A percentile compares a stretch with the other conserved stretches of the same genome.
phyloP scores from a whole-genome alignment of 2,113 vertebrate genomes.

The Otolemur garnettii region DNA sequence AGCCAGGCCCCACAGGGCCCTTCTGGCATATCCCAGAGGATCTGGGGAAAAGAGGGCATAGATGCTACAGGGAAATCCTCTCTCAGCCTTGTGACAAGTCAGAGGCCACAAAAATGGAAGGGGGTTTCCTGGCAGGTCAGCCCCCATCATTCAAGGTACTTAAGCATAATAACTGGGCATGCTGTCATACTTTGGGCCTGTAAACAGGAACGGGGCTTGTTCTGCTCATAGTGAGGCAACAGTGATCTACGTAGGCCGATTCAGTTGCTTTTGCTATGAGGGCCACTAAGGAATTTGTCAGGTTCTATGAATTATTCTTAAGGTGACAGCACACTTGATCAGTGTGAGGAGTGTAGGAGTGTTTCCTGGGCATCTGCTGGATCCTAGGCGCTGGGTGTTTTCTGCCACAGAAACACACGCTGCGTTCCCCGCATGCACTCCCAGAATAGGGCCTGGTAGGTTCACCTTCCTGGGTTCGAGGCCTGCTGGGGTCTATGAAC shows the following conservation, averaged over 20 bases:
- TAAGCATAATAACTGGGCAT: not conserved
- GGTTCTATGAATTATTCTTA: constrained; percentile 8
- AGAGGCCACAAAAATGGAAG: not conserved
- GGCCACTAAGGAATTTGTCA: not conserved
- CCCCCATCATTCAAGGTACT: not conserved
- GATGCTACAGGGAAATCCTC: not conserved
- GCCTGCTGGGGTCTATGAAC: not conserved
- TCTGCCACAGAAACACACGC: not conserved
- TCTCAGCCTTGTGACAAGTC: not conserved
- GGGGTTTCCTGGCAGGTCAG: not conserved
- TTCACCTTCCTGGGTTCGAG: not conserved
- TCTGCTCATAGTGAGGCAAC: not conserved
- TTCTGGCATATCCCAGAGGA: not conserved
- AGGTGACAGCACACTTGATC: not conserved
- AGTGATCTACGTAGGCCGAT: not conserved
- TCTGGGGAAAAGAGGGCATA: not conserved
- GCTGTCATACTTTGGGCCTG: not conserved
- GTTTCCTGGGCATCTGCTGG: not conserved
- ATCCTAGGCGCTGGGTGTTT: not conserved
- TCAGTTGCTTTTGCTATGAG: constrained; percentile 21
- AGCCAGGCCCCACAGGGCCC: not conserved
- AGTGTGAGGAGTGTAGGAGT: not conserved
- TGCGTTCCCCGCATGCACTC: not conserved
- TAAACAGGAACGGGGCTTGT: not conserved
- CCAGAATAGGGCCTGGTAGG: not conserved